phyloP scores from a whole-genome alignment of 2,113 vertebrate species.

The Syngnathus scovelli region DNA sequence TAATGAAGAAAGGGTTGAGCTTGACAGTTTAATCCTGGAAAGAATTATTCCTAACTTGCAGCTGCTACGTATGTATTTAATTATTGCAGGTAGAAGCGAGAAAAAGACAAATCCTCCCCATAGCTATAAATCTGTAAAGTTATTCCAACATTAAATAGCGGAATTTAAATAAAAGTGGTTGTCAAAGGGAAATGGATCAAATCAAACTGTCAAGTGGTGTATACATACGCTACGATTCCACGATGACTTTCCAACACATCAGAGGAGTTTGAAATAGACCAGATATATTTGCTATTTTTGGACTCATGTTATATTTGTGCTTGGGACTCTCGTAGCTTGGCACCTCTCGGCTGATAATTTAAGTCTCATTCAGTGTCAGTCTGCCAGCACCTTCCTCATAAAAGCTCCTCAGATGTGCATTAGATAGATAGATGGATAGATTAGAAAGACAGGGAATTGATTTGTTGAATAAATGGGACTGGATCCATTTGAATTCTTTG shows the following conservation, averaged over 20 bases:
- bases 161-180: slow-evolving; percentile 1
- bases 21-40: background rate
- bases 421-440: slow-evolving; percentile 14
- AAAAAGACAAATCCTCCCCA: background rate
- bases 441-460: slow-evolving; percentile 8
- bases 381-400: slow-evolving; percentile 85
- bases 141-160: background rate
- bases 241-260: slow-evolving; percentile 43
- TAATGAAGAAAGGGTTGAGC: background rate
- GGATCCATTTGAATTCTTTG: background rate
- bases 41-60: background rate
- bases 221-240: background rate
- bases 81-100: background rate
- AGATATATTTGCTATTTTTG: slow-evolving; percentile 88
- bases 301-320: slow-evolving; percentile 85
- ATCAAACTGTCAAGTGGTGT: slow-evolving; percentile 13
- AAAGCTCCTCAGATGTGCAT: slow-evolving; percentile 72
- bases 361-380: slow-evolving; percentile 95
- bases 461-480: slow-evolving; percentile 32
- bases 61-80: background rate
- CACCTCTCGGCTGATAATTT: slow-evolving; percentile 90
- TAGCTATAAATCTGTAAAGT: background rate
- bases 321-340: slow-evolving; percentile 87
- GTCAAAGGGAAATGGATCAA: slow-evolving; percentile 1
- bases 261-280: slow-evolving; percentile 80